Evolutionary conservation across 2,113 vertebrate species (phyloP).

Genomic region (Coregonus clupeaformis): DNA sequence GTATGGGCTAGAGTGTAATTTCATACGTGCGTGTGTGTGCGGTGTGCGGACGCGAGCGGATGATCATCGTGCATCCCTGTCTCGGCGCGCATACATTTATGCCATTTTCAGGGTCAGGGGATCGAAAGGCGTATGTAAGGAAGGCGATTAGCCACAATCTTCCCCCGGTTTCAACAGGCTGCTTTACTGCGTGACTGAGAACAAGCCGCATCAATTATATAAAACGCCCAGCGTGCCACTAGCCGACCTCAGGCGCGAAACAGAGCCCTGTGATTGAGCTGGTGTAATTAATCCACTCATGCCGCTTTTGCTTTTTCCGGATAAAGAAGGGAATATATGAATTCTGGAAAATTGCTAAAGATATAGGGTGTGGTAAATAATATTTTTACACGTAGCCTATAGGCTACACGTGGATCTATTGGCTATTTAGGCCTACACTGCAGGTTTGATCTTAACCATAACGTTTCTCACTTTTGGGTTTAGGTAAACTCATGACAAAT

Average conservation of each 20-base stretch:
- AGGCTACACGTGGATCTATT: no score
- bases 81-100: not conserved
- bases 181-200: conserved; percentile 58
- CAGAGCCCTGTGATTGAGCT: not conserved
- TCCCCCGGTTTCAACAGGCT: conserved; percentile 42
- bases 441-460: no score
- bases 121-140: conserved; percentile 18
- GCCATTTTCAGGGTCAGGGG: conserved; percentile 42
- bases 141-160: conserved; percentile 43
- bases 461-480: no score
- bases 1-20: not conserved
- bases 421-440: no score
- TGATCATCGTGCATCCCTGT: not conserved
- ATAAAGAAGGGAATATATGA: no score
- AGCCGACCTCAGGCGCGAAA: not conserved
- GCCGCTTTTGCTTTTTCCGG: no score
- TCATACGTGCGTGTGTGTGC: not conserved
- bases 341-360: not conserved
- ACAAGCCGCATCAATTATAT: conserved; percentile 57
- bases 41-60: not conserved
- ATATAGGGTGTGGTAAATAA: not conserved
- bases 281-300: not conserved
- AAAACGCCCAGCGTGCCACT: conserved; percentile 41
- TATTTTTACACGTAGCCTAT: not conserved
- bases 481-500: no score